Evolutionary conservation across 2,797 vertebrate genomes (phyloP).

Genomic region (Rhynchotus rufescens): DNA sequence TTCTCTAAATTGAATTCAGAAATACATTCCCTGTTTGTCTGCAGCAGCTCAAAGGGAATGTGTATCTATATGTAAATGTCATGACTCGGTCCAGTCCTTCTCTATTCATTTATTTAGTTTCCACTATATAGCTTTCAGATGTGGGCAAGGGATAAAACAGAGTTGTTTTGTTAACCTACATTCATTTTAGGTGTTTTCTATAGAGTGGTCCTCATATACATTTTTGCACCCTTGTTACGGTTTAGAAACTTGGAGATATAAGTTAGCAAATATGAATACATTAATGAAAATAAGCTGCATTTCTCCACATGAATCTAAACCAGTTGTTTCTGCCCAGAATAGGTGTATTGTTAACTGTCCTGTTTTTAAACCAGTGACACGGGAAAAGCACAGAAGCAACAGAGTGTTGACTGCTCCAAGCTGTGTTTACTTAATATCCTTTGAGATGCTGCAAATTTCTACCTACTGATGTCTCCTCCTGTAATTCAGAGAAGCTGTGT

Average conservation of each 20-base stretch:
- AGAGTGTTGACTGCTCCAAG: neutral
- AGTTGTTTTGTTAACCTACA: neutral
- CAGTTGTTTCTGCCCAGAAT: neutral
- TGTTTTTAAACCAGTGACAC: neutral
- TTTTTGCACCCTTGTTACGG: neutral
- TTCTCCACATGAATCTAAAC: neutral
- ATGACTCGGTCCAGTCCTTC: neutral
- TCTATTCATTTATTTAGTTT: neutral
- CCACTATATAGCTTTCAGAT: slow-evolving; percentile 30
- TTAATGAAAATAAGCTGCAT: neutral
- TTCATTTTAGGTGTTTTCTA: neutral
- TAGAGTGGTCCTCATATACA: neutral
- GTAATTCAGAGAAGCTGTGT: neutral
- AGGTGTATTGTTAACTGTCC: neutral
- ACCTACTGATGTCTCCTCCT: neutral
- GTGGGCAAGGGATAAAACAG: neutral
- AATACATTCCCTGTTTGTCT: neutral
- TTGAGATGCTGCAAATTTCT: neutral
- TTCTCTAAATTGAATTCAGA: slow-evolving; percentile 16
- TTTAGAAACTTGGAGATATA: neutral
- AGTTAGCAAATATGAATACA: neutral
- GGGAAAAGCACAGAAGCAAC: neutral
- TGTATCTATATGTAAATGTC: slow-evolving; percentile 45
- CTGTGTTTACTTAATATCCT: neutral
- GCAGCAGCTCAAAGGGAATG: slow-evolving; percentile 8